A percentile compares a stretch with the other conserved stretches of the same genome.
These are phyloP conservation scores for Alloplasta piceator DNA, from an alignment of 2,888 invertebrate species.

Conservation along the genomic window DNA sequence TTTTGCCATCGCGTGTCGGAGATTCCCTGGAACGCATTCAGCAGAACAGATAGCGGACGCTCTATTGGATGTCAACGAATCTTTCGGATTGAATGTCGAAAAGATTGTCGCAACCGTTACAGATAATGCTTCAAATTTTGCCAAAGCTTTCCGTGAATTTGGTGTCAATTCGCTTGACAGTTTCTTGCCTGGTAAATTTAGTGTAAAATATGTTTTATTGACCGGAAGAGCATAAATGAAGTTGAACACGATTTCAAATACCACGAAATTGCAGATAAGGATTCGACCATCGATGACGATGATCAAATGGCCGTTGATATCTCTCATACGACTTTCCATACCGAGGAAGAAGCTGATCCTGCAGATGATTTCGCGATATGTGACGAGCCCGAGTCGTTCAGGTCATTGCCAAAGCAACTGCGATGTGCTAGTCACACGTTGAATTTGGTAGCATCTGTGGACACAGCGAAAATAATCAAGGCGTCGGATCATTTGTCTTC, in stretches of 20 bases:
- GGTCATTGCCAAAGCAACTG: constrained; percentile 30
- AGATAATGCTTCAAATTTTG: constrained; percentile 62
- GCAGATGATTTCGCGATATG: neutral
- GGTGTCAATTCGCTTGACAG: constrained; percentile 9
- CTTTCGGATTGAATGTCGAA: constrained; percentile 47
- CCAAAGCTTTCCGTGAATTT: constrained; percentile 52
- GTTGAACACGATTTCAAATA: neutral
- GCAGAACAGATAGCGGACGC: constrained; percentile 50
- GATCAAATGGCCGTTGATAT: no score
- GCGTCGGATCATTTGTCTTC: neutral
- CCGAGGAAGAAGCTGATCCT: neutral
- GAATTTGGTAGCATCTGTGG: constrained; percentile 25
- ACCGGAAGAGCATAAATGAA: no score
- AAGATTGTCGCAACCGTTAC: constrained; percentile 63
- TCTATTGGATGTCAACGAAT: constrained; percentile 51
- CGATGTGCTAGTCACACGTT: constrained; percentile 38
- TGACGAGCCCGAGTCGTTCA: neutral
- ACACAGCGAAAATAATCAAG: constrained; percentile 14
- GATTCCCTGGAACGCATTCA: constrained; percentile 63
- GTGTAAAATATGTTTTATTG: constrained; percentile 1
- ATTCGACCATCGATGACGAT: no score
- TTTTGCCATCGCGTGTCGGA: constrained; percentile 62
- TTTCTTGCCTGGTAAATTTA: constrained; percentile 15
- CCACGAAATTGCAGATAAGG: neutral
- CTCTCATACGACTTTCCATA: no score